Percentiles rank a stretch among this genome's conserved stretches.
phyloP scores from a whole-genome alignment of 2,797 vertebrate genomes.

The Hypotaenidia okinawae region DNA sequence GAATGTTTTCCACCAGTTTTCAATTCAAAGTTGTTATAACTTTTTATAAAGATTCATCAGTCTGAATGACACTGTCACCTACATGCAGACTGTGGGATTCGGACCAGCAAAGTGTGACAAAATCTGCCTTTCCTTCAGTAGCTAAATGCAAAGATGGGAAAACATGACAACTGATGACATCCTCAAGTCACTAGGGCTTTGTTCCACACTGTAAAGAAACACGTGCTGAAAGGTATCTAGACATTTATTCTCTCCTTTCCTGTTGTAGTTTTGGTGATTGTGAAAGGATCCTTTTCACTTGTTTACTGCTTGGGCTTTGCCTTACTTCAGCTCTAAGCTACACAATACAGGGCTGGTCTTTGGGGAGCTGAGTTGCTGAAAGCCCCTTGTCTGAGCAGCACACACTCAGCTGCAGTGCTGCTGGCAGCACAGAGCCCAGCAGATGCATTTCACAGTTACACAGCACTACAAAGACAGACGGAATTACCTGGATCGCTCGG shows the following conservation, averaged over 20 bases:
- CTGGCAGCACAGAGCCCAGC: not conserved
- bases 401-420: not conserved
- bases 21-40: not conserved
- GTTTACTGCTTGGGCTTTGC: not conserved
- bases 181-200: not conserved
- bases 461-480: not conserved
- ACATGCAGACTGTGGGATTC: not conserved
- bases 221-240: not conserved
- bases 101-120: not conserved
- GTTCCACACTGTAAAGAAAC: not conserved
- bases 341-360: not conserved
- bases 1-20: not conserved
- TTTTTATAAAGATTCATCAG: not conserved
- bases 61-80: not conserved
- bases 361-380: not conserved
- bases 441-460: not conserved
- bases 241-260: not conserved
- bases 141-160: not conserved
- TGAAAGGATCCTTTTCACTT: not conserved
- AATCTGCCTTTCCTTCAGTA: not conserved
- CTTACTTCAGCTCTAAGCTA: not conserved
- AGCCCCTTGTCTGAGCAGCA: slow-evolving; percentile 6
- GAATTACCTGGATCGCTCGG: slow-evolving; percentile 86
- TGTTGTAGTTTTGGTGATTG: not conserved
- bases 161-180: not conserved